Base-by-base conservation (phyloP, 2,888 invertebrate species). In the Cantharis lateralis region DNA sequence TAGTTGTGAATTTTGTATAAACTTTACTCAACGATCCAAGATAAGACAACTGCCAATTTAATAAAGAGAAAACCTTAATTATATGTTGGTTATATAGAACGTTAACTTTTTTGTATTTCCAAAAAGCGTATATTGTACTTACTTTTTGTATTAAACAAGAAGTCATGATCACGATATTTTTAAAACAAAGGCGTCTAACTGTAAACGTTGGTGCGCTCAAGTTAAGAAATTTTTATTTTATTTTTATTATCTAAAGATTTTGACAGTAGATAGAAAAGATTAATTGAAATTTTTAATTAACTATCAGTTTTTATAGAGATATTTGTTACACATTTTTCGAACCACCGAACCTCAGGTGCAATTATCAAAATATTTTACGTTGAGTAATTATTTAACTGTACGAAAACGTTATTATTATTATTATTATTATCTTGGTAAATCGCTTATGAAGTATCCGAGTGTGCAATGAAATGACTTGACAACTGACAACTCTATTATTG, bases 11-110 rank as follows among this genome's bases (percentile, higher is more conserved):
- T 18, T 66, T 20, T 24, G 16, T 66, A 66, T 24, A 24, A 20
- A 66, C 64, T n/a, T 66, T 18, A 16, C 66, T 15, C 64, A 20
- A 20, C 61, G 70, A 70, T 74, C 63, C 15, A 71, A 74, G 77
- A 77, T 77, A 77, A 74, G 68, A 16, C 62, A 63, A 48, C 64
- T 75, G 77, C 69, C 71, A 77, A 74, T 77, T 77, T 77, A 77
- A 72, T 72, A 70, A 74, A 77, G 77, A 77, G 77, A 77, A 77
- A 77, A 77, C 64, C 63, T 63, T 66, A 77, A 77, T 77, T 77
- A 77, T 70, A 71, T 71, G 72, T 63, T 70, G 68, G 73, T 61
- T 28, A 73, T 64, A 76, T 76, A 48, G 73, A 69, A 73, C 71
- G 62, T 62, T 15, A 70, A 66, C 28, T 72, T 48, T 72, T 64